Base-by-base conservation (phyloP, 2,113 vertebrate genomes). In the Macheiramphus alcinus region DNA sequence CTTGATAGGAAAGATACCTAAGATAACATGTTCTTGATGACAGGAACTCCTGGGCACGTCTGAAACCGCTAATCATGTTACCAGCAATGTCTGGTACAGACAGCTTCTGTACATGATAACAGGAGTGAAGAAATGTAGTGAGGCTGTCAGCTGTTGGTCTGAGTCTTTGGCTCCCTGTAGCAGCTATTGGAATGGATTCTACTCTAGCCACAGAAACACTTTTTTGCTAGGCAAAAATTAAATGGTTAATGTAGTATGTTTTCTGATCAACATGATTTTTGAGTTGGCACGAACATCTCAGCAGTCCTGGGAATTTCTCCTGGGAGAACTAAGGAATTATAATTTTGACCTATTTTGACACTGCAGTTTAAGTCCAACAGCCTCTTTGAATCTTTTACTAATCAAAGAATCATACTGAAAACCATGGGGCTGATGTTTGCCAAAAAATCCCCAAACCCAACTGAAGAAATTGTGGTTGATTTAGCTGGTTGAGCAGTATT, bases 21-120 rank as follows among this genome's bases (percentile, higher is more conserved):
- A 48, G 61, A 52, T 56, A 86, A 45, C 7, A 1, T 31, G 27
- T 66, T 73, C 10, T 32, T 63, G 65, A 71, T 59, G 40, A 23
- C 6, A 27, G 73, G 56, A 87, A 26, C 52, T 90, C 14, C 74
- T 73, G 74, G 50, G 25, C 5, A 9, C 2, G 6, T 90, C 47
- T 45, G 56, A 78, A 86, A 22, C 16, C 88, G 48, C n/a, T 40
- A 7, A 23, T 73, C 11, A 1, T 4, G 5, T 62, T 52, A 16
- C 17, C 74, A 50, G 66, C 59, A 47, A 8, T 15, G 71, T 18
- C 42, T 3, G 7, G 26, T 22, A 12, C 42, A 67, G 17, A 4
- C 32, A 15, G 31, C 29, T 85, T 52, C 53, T 76, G 82, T 13
- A 7, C 0, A 0, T 13, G 80, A 2, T 47, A 17, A 27, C 11